Conservation (phyloP, 2,797 vertebrate species). For the Epinephelus awoara region DNA sequence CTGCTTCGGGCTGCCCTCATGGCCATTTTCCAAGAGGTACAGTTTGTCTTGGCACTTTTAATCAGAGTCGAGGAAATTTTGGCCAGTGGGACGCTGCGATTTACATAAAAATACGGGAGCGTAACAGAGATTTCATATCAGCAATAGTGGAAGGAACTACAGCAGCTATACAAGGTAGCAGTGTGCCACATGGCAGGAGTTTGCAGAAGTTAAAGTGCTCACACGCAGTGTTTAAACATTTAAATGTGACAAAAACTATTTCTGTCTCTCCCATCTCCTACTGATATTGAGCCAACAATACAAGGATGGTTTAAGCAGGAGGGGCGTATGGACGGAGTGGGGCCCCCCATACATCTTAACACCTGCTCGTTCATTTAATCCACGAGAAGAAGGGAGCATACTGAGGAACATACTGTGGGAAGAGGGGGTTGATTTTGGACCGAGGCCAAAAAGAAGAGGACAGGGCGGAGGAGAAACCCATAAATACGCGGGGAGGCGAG, state of each 20-base stretch:
- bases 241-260: background rate
- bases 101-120: background rate
- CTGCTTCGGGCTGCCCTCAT: constrained; percentile 34
- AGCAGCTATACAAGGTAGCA: too few species aligned
- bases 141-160: background rate
- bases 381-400: constrained; percentile 51
- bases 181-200: background rate
- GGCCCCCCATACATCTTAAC: constrained; percentile 46
- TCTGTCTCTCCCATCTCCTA: background rate
- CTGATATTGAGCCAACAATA: constrained; percentile 36
- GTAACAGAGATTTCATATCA: constrained; percentile 7
- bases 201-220: background rate
- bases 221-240: background rate
- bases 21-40: constrained; percentile 36
- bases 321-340: background rate
- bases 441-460: constrained; percentile 76
- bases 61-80: constrained; percentile 12
- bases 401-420: constrained; percentile 66
- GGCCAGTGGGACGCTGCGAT: background rate
- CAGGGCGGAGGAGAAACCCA: constrained; percentile 67
- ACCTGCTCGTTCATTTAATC: constrained; percentile 76
- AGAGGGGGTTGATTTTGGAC: constrained; percentile 74
- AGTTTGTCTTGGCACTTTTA: constrained; percentile 24
- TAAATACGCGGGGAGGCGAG: constrained; percentile 74
- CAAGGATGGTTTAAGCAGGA: constrained; percentile 53